Evolutionary conservation across 2,888 invertebrate genomes (phyloP), one percentile per base, ranked within the genome.

Genomic region (Acleris cristana): DNA sequence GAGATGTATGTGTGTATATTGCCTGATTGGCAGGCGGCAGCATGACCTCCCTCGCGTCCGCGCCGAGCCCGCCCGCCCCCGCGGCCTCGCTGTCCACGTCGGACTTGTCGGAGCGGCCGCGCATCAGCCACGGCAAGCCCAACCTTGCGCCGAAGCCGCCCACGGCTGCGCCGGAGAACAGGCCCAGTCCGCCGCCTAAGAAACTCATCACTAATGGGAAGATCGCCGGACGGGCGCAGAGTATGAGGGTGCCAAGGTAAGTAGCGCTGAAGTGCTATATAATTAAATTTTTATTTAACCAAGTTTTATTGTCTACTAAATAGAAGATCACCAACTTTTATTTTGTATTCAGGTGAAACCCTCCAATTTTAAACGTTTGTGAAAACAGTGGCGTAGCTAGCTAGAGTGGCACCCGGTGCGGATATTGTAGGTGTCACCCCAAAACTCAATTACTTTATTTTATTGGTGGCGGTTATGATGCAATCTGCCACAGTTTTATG

Each of bases 141-240:
- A 95, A 96, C 85, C 87, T 97, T 73, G 97, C 97, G 30, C 97
- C 97, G 2, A 97, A 97, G 86, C 97, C 97, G 23, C 97, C 97
- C 10, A 90, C 74, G 75, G 21, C 80, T 0, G 74, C 80, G 34
- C 77, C 76, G 0, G 72, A 93, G 18, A 86, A 94, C 56, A 94
- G 94, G 81, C 95, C 95, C 3, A 94, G 94, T 45, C 95, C 95
- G 3, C 95, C 96, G 48, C 95, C 95, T 30, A 95, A 96, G 84
- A 95, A 95, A 70, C 84, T 95, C 16, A 86, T 93, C 60, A 86
- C 94, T 30, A 94, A 94, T 71, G 94, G 94, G 2, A 94, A 91
- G 72, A 81, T 93, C 52, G 96, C 96, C 4, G 94, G 95, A 12
- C 91, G 97, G 70, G 96, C 97, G 74, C 97, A 97, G 84, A 97